Evolutionary conservation across 2,888 invertebrate genomes (phyloP).

Genomic region (Aporophyla nigra): DNA sequence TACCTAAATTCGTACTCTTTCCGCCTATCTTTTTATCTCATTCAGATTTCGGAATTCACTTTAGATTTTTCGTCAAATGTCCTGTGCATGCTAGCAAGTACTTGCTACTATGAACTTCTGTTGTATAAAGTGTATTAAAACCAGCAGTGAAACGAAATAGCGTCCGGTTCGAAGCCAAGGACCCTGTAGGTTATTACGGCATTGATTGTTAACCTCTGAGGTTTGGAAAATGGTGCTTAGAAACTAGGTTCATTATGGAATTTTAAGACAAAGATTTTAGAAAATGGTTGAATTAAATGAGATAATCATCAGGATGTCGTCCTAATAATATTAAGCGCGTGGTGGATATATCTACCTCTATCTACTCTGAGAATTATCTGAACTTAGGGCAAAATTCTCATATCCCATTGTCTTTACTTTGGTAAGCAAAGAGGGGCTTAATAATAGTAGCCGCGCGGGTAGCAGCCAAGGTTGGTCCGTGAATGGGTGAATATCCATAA

Average conservation of each 20-base stretch:
- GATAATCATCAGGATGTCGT: too few species aligned
- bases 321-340: not conserved
- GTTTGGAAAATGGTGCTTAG: slow-evolving; percentile 1
- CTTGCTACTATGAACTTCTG: slow-evolving; percentile 12
- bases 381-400: too few species aligned
- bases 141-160: slow-evolving; percentile 45
- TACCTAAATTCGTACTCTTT: too few species aligned
- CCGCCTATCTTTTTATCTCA: not conserved
- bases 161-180: slow-evolving; percentile 24
- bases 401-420: too few species aligned
- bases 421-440: too few species aligned
- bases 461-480: too few species aligned
- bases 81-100: slow-evolving; percentile 19
- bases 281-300: not conserved
- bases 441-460: too few species aligned
- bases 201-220: slow-evolving; percentile 46
- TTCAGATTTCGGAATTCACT: not conserved
- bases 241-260: slow-evolving; percentile 10
- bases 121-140: slow-evolving; percentile 31
- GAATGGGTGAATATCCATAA: too few species aligned
- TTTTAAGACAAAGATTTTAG: not conserved
- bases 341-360: not conserved
- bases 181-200: slow-evolving; percentile 40
- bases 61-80: slow-evolving; percentile 13
- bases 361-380: not conserved